These are phyloP conservation scores for Centruroides sculpturatus DNA, from an alignment of 1,140 invertebrate genomes.

Conservation along the genomic window DNA sequence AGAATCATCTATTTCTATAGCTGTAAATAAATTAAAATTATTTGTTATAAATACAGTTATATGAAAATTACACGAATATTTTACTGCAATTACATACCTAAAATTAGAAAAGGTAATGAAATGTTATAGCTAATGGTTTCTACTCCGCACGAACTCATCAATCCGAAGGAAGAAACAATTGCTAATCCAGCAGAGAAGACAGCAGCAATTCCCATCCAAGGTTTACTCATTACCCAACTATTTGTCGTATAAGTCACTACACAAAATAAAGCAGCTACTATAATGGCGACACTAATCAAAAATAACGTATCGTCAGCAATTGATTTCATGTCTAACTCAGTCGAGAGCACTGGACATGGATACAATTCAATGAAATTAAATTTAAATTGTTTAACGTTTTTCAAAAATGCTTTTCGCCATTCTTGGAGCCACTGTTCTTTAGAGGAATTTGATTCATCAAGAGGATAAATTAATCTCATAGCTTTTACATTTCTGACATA, in stretches of 20 bases:
- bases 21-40: constrained; percentile 33
- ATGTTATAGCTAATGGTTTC: constrained; percentile 91
- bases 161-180: constrained; percentile 71
- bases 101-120: constrained; percentile 83
- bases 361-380: too few species aligned
- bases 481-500: too few species aligned
- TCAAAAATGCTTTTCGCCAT: too few species aligned
- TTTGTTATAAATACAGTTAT: too few species aligned
- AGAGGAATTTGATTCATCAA: too few species aligned
- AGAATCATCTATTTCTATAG: constrained; percentile 90
- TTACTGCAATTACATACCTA: constrained; percentile 44
- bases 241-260: constrained; percentile 53
- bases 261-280: constrained; percentile 50
- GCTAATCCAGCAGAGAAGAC: constrained; percentile 44
- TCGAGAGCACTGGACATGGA: too few species aligned
- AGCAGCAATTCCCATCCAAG: constrained; percentile 63
- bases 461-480: too few species aligned
- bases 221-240: constrained; percentile 74
- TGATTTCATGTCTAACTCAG: too few species aligned
- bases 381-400: too few species aligned
- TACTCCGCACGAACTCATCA: constrained; percentile 72
- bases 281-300: constrained; percentile 69
- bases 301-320: constrained; percentile 74
- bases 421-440: too few species aligned
- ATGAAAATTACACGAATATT: too few species aligned